A percentile compares a stretch with the other conserved stretches of the same genome.
Conservation (phyloP, 2,888 invertebrate species). For the Microplitis manilae region DNA sequence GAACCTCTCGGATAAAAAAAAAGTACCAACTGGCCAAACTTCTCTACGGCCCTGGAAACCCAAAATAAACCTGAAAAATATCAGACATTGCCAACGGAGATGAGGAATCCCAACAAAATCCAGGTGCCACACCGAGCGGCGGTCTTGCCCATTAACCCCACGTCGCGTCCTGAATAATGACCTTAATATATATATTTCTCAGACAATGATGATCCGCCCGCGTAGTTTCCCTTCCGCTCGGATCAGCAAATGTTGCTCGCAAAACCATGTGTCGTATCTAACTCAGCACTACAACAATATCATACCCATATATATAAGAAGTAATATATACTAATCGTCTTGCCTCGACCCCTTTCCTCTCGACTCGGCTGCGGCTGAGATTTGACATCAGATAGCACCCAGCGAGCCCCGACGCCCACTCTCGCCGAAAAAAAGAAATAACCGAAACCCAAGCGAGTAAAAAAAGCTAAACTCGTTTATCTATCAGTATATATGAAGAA, state of each 20-base stretch:
- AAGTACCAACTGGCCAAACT: too few relatives aligned
- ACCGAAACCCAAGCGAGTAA: not conserved
- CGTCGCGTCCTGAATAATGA: constrained; percentile 64
- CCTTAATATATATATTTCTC: constrained; percentile 66
- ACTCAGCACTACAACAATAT: constrained; percentile 34
- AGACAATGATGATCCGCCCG: constrained; percentile 62
- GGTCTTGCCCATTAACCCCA: constrained; percentile 45
- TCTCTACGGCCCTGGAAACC: too few relatives aligned
- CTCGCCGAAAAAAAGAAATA: constrained; percentile 9
- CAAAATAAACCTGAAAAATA: not conserved
- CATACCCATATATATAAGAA: constrained; percentile 19
- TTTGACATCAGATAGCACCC: constrained; percentile 48
- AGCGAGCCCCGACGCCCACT: constrained; percentile 44
- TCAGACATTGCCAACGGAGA: constrained; percentile 14
- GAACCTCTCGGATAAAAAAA: constrained; percentile 9
- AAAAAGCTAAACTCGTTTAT: constrained; percentile 42
- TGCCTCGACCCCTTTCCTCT: constrained; percentile 7
- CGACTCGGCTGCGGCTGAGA: constrained; percentile 43
- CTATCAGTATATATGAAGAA: constrained; percentile 43
- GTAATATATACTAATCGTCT: constrained; percentile 39
- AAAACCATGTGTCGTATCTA: constrained; percentile 36
- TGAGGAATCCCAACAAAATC: constrained; percentile 35
- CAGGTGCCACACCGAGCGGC: constrained; percentile 54
- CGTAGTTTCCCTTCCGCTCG: constrained; percentile 43
- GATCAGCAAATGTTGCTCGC: constrained; percentile 38